Conservation (phyloP, 2,113 vertebrate species). For the Emydura subglobosa region DNA sequence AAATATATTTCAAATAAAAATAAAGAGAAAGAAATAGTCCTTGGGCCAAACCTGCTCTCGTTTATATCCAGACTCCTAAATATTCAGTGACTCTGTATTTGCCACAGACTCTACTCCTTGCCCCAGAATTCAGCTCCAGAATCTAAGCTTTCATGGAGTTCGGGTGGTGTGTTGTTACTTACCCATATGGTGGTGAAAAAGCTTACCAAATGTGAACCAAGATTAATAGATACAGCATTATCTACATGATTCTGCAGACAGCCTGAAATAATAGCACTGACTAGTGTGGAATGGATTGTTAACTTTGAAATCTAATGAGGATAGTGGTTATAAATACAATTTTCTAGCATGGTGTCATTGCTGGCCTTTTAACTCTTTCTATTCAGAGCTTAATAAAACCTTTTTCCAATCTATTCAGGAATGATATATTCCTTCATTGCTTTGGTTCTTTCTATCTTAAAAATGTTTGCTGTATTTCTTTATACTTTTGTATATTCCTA, state of each 20-base stretch:
- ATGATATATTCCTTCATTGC: slow-evolving; percentile 1
- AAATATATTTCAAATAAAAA: neutral
- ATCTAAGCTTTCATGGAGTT: neutral
- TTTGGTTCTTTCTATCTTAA: slow-evolving; percentile 34
- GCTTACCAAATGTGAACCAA: neutral
- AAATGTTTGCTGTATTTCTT: slow-evolving; percentile 10
- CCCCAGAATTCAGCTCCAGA: neutral
- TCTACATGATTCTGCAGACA: neutral
- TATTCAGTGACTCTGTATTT: neutral
- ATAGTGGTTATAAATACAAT: slow-evolving; percentile 2
- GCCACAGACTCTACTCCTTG: neutral
- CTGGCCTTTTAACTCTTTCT: neutral
- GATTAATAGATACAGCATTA: neutral
- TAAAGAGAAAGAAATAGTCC: neutral
- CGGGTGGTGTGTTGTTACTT: neutral
- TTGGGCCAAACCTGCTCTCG: neutral
- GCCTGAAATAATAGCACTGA: neutral
- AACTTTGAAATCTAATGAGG: neutral
- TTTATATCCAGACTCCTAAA: neutral
- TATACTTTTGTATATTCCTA: slow-evolving; percentile 20
- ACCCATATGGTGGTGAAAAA: neutral
- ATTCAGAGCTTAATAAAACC: neutral
- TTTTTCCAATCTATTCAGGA: slow-evolving; percentile 27
- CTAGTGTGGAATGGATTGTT: neutral
- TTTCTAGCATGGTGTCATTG: neutral